Evolutionary conservation across 2,797 vertebrate species (phyloP), one percentile per base, ranked within the genome.

Genomic region (Gastrophryne carolinensis): DNA sequence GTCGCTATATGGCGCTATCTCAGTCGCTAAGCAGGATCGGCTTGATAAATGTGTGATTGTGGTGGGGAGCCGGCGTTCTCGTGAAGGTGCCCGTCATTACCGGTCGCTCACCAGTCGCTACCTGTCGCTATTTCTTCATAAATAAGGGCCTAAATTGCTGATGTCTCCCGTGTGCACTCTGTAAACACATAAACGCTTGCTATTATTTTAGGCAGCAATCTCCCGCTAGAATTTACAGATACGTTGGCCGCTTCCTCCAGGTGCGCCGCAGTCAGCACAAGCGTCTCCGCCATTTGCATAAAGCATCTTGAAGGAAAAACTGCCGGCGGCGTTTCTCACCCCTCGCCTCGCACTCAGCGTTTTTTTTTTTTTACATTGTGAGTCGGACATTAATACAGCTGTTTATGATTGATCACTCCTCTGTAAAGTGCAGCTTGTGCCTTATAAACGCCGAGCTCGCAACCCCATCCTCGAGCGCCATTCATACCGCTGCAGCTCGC

Each of bases 171-270:
- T n/a, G n/a, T n/a, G n/a, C n/a, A n/a, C n/a, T n/a, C n/a, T n/a
- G n/a, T n/a, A n/a, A n/a, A n/a, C n/a, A 19, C 39, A 44, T 57
- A 32, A 56, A 58, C n/a, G 9, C 34, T 26, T n/a, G 27, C 21
- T 26, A 11, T 44, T 57, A 69, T 41, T 69, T 57, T 56, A 56
- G 44, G 66, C 11, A 5, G 3, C 3, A 1, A 3, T 47, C 35
- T 70, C 67, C 29, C 35, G 57, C 37, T 57, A 53, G 53, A 70
- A 58, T 44, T 21, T 29, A n/a, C 15, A 17, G 47, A 58, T 21
- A 17, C 26, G 15, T 35, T 44, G 3, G 24, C n/a, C 30, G 21
- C 35, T 21, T 56, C n/a, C 21, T 29, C 24, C 12, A 13, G n/a
- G 21, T 68, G 5, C 21, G 54, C 23, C 32, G 29, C 1, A 13